Conservation (phyloP, 2,113 vertebrate genomes). For the Okapia johnstoni region DNA sequence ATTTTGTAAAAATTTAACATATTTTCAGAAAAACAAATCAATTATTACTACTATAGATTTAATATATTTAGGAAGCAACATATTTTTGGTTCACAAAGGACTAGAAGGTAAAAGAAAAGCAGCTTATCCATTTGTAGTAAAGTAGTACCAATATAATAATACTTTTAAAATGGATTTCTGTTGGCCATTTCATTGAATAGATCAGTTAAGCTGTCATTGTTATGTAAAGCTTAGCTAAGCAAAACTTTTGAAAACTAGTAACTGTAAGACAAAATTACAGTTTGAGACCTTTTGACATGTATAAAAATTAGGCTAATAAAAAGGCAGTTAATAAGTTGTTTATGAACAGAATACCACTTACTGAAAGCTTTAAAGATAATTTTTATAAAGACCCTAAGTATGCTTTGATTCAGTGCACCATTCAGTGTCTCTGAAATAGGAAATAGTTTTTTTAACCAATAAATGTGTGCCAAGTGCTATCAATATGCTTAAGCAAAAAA, state of each 20-base stretch:
- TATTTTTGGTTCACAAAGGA: background rate
- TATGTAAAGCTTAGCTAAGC: background rate
- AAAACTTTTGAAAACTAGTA: background rate
- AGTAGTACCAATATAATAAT: background rate
- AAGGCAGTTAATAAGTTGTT: background rate
- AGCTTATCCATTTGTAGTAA: background rate
- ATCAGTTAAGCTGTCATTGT: background rate
- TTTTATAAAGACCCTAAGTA: background rate
- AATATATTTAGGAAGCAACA: background rate
- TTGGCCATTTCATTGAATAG: background rate
- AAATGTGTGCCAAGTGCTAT: background rate
- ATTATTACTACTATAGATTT: background rate
- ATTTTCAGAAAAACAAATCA: background rate
- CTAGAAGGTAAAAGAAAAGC: background rate
- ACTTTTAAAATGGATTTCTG: background rate
- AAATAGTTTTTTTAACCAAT: conserved; percentile 1
- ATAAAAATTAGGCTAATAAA: background rate
- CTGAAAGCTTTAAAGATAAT: background rate
- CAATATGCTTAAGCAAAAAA: conserved; percentile 33
- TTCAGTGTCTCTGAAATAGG: background rate
- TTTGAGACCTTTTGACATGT: background rate
- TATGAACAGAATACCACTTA: background rate
- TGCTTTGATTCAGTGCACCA: background rate
- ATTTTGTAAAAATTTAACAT: background rate
- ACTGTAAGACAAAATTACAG: background rate